Evolutionary conservation across 30 jellyfish, hydroid and myxozoan species (phyloP), one percentile per base, ranked within the genome.

Genomic region (Aurelia sp.): DNA sequence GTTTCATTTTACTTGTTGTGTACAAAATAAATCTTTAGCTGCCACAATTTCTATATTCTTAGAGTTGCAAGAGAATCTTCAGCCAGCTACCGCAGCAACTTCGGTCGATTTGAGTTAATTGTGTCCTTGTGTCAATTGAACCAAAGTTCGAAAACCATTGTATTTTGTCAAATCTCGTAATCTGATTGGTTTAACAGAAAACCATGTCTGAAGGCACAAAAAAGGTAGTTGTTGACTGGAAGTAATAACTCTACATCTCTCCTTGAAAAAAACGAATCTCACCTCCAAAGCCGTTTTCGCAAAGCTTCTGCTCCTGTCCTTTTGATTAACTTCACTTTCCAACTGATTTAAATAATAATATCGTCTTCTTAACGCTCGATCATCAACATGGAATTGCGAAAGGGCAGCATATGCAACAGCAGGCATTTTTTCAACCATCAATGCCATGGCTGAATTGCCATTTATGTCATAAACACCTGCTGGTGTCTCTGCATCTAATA

Each of bases 341-440:
- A 93, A 59, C 18, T 88, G 84, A 31, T 69, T 58, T 62, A 93
- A 74, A 61, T 93, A 88, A 58, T 51, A 80, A 47, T 73, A 82
- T 27, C 62, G 76, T 58, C 89, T 73, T 66, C 91, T 74, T 67
- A 83, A 33, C 0, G 97, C 86, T 60, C 62, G 53, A 62, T 93
- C 96, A 18, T 90, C 92, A 4, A 80, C 79, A 64, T 47, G 57
- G 57, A 88, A 83, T 60, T 93, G 97, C 33, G 82, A 71, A 16
- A 93, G 89, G 18, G 98, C 98, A 13, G 74, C 89, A 61, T 77
- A 66, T 0, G 98, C 98, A 66, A 87, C 85, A 4, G 82, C 44
- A 68, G 97, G 98, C 97, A 93, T 93, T 58, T 93, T 93, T 77
- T 87, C 97, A 3, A 93, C 86, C 97, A 93, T 88, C 62, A 59